Evolutionary conservation across 2,113 vertebrate genomes (phyloP).

Genomic region (Indri indri): DNA sequence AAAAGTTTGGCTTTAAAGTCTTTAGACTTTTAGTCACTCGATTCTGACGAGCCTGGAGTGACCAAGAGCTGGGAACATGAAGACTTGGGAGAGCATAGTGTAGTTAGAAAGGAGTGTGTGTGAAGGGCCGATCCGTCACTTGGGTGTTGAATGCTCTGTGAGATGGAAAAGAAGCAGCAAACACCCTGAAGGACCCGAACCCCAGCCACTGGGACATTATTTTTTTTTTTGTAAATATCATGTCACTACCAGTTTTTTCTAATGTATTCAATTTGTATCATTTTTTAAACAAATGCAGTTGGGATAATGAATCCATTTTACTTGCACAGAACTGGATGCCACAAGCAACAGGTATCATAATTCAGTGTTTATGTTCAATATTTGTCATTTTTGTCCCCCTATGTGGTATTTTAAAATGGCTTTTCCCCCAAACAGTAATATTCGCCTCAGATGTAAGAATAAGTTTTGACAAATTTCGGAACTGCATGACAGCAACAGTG

Average conservation of each 20-base stretch:
- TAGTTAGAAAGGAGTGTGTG: not conserved
- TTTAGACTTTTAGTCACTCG: not conserved
- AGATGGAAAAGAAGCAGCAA: not conserved
- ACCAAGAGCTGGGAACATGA: not conserved
- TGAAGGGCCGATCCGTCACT: not conserved
- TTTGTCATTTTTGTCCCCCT: slow-evolving; percentile 54
- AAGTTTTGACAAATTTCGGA: slow-evolving; percentile 95
- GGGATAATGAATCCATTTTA: slow-evolving; percentile 95
- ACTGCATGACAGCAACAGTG: slow-evolving; percentile 92
- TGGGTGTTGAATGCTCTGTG: not conserved
- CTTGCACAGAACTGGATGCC: slow-evolving; percentile 91
- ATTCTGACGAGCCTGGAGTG: not conserved
- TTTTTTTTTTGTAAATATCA: not conserved
- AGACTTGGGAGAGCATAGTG: not conserved
- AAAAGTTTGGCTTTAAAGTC: not conserved
- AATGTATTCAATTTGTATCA: slow-evolving; percentile 1
- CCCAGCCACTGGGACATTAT: not conserved
- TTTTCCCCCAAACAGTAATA: slow-evolving; percentile 88
- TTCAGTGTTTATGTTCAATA: slow-evolving; percentile 49
- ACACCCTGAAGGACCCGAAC: not conserved
- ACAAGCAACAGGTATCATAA: slow-evolving; percentile 91
- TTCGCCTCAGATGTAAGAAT: slow-evolving; percentile 95
- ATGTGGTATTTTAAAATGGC: slow-evolving; percentile 34
- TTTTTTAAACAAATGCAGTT: slow-evolving; percentile 85
- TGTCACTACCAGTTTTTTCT: not conserved